Percentiles rank a stretch among this genome's conserved stretches.
Evolutionary conservation across 2,797 vertebrate species (phyloP).

Genomic region (Intellagama lesueurii): DNA sequence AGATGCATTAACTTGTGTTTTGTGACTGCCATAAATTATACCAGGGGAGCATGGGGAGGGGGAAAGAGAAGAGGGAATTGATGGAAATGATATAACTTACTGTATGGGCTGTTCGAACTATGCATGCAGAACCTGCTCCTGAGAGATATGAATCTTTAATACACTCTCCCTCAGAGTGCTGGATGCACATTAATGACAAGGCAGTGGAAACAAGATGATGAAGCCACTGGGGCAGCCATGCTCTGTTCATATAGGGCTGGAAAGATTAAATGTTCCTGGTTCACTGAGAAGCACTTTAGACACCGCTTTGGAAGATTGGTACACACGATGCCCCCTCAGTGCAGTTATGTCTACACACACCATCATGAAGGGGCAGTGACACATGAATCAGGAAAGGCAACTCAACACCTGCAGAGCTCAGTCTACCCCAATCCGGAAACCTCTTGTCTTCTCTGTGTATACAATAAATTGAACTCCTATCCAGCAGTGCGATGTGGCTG

Average conservation of each 20-base stretch:
- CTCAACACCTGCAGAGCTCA: background rate
- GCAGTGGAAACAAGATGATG: slow-evolving; percentile 23
- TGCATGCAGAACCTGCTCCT: slow-evolving; percentile 27
- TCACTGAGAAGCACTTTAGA: background rate
- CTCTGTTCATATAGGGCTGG: background rate
- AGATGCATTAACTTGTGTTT: slow-evolving; percentile 49
- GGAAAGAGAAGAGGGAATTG: slow-evolving; percentile 36
- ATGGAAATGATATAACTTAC: slow-evolving; percentile 34
- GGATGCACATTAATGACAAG: slow-evolving; percentile 43
- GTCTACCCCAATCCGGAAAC: background rate
- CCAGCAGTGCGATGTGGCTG: background rate
- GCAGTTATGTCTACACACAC: background rate
- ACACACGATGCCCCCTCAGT: background rate
- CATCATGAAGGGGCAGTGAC: background rate
- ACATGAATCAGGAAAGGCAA: background rate
- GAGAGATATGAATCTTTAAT: slow-evolving; percentile 50
- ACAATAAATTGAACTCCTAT: background rate
- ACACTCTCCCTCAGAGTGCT: slow-evolving; percentile 29
- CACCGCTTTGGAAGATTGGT: slow-evolving; percentile 1
- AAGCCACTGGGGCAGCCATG: background rate
- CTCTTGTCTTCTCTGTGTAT: too few relatives aligned
- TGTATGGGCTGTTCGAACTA: slow-evolving; percentile 18
- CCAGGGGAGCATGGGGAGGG: background rate
- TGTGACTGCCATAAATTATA: slow-evolving; percentile 47
- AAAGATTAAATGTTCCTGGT: background rate